These are phyloP conservation scores for Hycleus phaleratus DNA, from an alignment of 1,140 invertebrate genomes.

Conservation along the genomic window DNA sequence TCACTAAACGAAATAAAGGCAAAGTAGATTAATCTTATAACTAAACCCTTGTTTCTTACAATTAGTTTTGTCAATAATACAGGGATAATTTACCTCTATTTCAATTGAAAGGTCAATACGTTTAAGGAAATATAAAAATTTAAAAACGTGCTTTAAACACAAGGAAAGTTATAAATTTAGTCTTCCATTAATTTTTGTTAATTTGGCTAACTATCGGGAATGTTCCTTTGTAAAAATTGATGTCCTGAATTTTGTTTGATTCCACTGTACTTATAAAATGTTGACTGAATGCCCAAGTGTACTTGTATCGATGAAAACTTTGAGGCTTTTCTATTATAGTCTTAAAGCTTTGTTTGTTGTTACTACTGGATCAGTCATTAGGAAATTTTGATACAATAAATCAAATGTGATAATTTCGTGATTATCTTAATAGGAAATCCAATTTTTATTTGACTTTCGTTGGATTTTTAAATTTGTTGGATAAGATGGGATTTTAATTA, in stretches of 20 bases:
- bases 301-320: conserved; percentile 10
- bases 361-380: background rate
- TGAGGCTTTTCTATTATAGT: background rate
- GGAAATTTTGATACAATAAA: too few species aligned
- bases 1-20: conserved; percentile 34
- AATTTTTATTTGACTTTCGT: too few species aligned
- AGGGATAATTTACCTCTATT: conserved; percentile 11
- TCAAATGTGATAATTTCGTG: too few species aligned
- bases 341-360: background rate
- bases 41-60: conserved; percentile 2
- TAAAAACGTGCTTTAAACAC: background rate
- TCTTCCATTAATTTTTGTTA: conserved; percentile 13
- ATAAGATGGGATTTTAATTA: conserved; percentile 1
- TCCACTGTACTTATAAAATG: conserved; percentile 10
- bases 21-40: conserved; percentile 20
- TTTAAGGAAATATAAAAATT: too few species aligned
- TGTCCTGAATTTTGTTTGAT: conserved; percentile 9
- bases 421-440: too few species aligned
- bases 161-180: conserved; percentile 12
- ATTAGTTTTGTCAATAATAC: background rate
- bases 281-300: conserved; percentile 14
- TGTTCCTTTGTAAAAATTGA: background rate
- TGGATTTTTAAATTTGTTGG: too few species aligned
- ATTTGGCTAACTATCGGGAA: conserved; percentile 9
- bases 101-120: too few species aligned